Evolutionary conservation across 2,888 invertebrate genomes (phyloP).

Genomic region (Euplagia quadripunctaria): DNA sequence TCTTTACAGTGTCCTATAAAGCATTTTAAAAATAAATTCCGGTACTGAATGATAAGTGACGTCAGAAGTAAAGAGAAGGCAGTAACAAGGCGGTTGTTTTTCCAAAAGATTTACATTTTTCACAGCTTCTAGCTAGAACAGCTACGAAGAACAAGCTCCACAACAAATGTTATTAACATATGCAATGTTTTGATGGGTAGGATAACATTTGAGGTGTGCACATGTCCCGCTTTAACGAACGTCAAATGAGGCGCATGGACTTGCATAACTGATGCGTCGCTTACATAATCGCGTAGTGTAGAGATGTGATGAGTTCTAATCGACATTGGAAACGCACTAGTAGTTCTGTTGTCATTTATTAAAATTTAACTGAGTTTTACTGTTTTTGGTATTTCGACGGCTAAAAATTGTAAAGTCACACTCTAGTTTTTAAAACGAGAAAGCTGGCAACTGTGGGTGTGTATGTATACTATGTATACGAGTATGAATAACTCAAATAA

Average conservation of each 20-base stretch:
- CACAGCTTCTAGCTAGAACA: background rate
- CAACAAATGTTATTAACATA: background rate
- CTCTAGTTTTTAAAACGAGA: background rate
- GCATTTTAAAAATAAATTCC: too few relatives aligned
- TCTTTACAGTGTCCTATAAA: too few relatives aligned
- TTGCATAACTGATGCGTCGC: constrained; percentile 82
- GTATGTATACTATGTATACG: background rate
- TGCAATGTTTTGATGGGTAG: background rate
- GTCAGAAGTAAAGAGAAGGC: too few relatives aligned
- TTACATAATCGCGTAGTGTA: constrained; percentile 69
- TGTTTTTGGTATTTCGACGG: too few relatives aligned
- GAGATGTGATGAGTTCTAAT: constrained; percentile 34
- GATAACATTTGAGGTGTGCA: constrained; percentile 27
- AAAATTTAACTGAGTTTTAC: background rate
- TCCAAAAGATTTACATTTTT: background rate
- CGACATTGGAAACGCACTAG: background rate
- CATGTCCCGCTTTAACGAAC: constrained; percentile 70
- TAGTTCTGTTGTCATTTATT: background rate
- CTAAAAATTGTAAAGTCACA: background rate
- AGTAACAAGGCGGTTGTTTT: too few relatives aligned
- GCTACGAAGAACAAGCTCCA: background rate
- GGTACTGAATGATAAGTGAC: too few relatives aligned
- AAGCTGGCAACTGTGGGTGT: background rate
- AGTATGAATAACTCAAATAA: background rate
- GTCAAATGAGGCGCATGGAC: constrained; percentile 82